Base-by-base conservation (phyloP, 2,113 vertebrate species). In the Syngnathus floridae region DNA sequence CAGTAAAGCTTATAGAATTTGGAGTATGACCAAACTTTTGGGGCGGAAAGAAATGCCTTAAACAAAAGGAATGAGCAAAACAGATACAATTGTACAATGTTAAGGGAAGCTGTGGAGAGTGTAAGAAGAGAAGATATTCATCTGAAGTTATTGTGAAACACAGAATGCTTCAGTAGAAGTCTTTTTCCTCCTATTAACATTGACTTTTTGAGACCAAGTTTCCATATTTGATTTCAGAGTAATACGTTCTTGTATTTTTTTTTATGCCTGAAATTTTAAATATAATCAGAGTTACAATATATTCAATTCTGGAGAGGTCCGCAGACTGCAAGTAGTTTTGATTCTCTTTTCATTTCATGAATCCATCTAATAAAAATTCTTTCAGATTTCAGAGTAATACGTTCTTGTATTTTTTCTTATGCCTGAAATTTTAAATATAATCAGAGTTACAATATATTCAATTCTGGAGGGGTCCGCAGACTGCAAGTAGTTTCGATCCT, bases 371-470 rank as follows among this genome's bases (percentile, higher is more conserved):
- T 83, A 66, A 66, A 36, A 77, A 70, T 70, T 67, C 62, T 54
- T n/a, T n/a, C n/a, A n/a, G n/a, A n/a, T n/a, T n/a, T n/a, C n/a
- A n/a, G n/a, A n/a, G n/a, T n/a, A n/a, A n/a, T n/a, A n/a, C n/a
- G n/a, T n/a, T n/a, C n/a, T n/a, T n/a, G n/a, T n/a, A n/a, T n/a
- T n/a, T n/a, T 59, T 38, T 38, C 40, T 38, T 21, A 1, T 5
- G 16, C 3, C n/a, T 58, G 16, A 40, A 37, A 80, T 84, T 70
- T 80, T 59, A 74, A 79, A 66, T 81, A 74, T 73, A 58, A 80
- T 78, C 69, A 54, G 16, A 77, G 66, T 79, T 63, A 48, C 65
- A 26, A 66, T 66, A 61, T 65, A 40, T 64, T 48, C 64, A 49
- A 57, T 70, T 43, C 60, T 57, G 62, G 26, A 63, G 48, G 67